phyloP scores from a whole-genome alignment of 2,797 vertebrate genomes.

The Cirrhinus mrigala region DNA sequence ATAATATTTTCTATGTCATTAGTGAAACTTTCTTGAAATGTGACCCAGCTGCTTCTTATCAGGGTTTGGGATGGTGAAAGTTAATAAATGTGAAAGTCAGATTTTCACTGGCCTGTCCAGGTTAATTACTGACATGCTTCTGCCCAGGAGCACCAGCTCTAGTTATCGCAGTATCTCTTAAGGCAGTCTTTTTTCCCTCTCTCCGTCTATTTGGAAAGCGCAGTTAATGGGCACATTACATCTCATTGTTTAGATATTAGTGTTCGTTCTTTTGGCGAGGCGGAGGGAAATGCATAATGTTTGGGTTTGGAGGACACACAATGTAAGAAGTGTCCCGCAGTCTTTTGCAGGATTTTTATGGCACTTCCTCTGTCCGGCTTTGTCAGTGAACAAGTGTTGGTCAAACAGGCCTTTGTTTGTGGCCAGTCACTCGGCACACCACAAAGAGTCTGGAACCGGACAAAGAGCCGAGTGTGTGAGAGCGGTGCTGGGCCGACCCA shows the following conservation, averaged over 20 bases:
- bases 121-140: conserved; percentile 54
- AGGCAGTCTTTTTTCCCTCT: conserved; percentile 50
- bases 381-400: conserved; percentile 80
- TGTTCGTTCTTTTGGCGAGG: conserved; percentile 61
- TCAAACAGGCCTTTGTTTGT: conserved; percentile 85
- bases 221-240: conserved; percentile 67
- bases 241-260: conserved; percentile 69
- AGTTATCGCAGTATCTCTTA: conserved; percentile 61
- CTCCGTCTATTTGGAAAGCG: conserved; percentile 35
- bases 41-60: conserved; percentile 51
- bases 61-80: conserved; percentile 48
- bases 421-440: conserved; percentile 79
- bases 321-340: conserved; percentile 51
- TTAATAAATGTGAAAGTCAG: conserved; percentile 56
- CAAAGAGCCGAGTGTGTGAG: conserved; percentile 75
- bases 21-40: conserved; percentile 3
- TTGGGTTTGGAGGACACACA: conserved; percentile 53
- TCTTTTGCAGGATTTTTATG: conserved; percentile 65
- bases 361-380: conserved; percentile 79
- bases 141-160: conserved; percentile 52
- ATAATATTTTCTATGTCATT: neutral
- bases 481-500: conserved; percentile 69
- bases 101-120: conserved; percentile 47
- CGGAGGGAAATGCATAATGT: conserved; percentile 59
- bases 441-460: conserved; percentile 77